Base-by-base conservation (phyloP, 2,113 vertebrate genomes). In the Thunnus maccoyii region DNA sequence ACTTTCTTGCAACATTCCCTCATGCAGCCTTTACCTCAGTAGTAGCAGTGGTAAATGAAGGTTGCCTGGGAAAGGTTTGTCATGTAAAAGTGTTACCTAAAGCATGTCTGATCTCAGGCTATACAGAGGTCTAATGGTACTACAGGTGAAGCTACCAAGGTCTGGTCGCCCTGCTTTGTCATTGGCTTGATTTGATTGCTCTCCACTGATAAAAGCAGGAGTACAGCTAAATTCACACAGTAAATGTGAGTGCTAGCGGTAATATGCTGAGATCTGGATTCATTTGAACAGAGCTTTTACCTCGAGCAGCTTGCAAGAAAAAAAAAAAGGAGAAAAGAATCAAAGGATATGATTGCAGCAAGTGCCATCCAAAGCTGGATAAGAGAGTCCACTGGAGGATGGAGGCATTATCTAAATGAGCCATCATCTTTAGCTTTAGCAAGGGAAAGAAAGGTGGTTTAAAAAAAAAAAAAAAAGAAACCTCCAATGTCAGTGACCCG, bases 251-350 rank as follows among this genome's bases (percentile, higher is more conserved):
- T 90, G 73, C 72, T 30, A 11, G 63, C 41, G 16, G 65, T 84
- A 82, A 86, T 74, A 32, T 5, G 13, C 80, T 27, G 64, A 25
- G 50, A 75, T 84, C 50, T 41, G 68, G 22, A 70, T 81, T 86
- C 71, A 86, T 76, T 80, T 81, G 79, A 85, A 36, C 54, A 41
- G 68, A 65, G 84, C 87, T 83, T 87, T 90, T 78, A 83, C 63
- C 60, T 62, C 0, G 47, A 83, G 54, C 51, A 50, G 56, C 55
- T 51, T 9, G 3, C 12, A 52, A 62, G 32, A 41, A 16, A 36
- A n/a, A 20, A 17, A 32, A 6, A 62, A 36, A 56, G 15, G 27
- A 41, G 36, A 41, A 76, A 20, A 65, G 36, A 84, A 77, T 74
- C 48, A 87, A 87, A 71, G 55, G 82, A 76, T 57, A 65, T 69